Base-by-base conservation (phyloP, 2,888 invertebrate species). In the Cactoblastis cactorum region DNA sequence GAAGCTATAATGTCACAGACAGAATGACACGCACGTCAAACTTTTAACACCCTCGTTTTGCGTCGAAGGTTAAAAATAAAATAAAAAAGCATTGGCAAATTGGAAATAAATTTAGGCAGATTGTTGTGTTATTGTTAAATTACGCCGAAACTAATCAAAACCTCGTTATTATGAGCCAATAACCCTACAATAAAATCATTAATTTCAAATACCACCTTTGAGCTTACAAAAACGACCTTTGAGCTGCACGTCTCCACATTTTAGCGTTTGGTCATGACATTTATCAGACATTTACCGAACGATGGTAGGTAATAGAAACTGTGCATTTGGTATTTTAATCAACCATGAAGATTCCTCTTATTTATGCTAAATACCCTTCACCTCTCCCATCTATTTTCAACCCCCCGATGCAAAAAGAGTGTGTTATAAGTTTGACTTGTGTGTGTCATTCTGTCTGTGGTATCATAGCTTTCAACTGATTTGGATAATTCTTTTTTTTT, bases 221-320 rank as follows among this genome's bases (percentile, higher is more conserved):
- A 34, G 15, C 12, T 24, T 50, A 68, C 68, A 68, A 67, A 68
- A 64, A 58, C 61, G 68, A 67, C 68, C 68, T 68, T 68, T 68
- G 14, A 43, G 35, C 37, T 32, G 19, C 28, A 52, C 52, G 32
- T 45, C 37, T 37, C 14, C 37, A 9, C 34, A 24, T 34, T 45
- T 28, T 11, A 45, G 37, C 51, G 51, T 53, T 50, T 58, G 67
- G 54, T 65, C 68, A 62, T 68, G 68, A 68, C 68, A 68, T 68
- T 68, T 68, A 57, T 50, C n/a, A 55, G 28, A 50, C 45, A 49
- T 49, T 41, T 50, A 51, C 34, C 50, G 17, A 4, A 34, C 19
- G 18, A 41, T n/a, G 32, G 32, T 49, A n/a, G 48, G 28, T 32
- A 47, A 37, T 37, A 33, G 33, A 11, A 45, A 17, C 9, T 18